A percentile compares a stretch with the other conserved stretches of the same genome.
These are phyloP conservation scores for Bagarius yarrelli DNA, from an alignment of 2,113 vertebrate genomes.

Conservation along the genomic window DNA sequence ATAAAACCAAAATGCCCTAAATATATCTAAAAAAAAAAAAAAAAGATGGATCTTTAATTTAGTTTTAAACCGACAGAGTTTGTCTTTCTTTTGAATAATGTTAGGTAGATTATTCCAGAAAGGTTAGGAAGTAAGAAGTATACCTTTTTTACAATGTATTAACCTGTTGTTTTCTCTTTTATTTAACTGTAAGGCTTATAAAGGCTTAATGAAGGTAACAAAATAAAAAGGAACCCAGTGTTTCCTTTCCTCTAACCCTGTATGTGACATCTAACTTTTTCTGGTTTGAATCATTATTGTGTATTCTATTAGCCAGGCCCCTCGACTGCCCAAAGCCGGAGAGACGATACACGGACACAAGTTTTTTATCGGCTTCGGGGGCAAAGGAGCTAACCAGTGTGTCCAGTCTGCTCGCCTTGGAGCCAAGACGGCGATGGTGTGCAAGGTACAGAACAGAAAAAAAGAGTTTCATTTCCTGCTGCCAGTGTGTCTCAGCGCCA, in stretches of 20 bases:
- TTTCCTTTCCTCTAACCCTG: neutral
- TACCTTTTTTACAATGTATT: too few species aligned
- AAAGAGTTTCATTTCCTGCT: constrained; percentile 7
- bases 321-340: constrained; percentile 86
- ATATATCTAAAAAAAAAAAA: too few species aligned
- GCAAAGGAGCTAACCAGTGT: constrained; percentile 98
- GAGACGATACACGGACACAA: constrained; percentile 92
- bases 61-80: too few species aligned
- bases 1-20: too few species aligned
- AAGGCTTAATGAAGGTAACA: neutral
- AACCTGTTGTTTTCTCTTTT: neutral
- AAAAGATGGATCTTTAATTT: too few species aligned
- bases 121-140: too few species aligned
- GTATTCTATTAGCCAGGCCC: constrained; percentile 76
- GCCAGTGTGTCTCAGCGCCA: neutral
- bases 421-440: constrained; percentile 84
- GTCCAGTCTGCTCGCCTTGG: constrained; percentile 91
- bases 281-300: constrained; percentile 29
- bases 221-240: neutral
- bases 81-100: too few species aligned
- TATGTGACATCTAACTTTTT: neutral
- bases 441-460: constrained; percentile 79
- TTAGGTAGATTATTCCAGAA: too few species aligned
- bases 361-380: constrained; percentile 94
- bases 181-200: neutral